A percentile compares a stretch with the other conserved stretches of the same genome.
phyloP scores from a whole-genome alignment of 1,140 invertebrate species.

The Leptonema lineaticorne region DNA sequence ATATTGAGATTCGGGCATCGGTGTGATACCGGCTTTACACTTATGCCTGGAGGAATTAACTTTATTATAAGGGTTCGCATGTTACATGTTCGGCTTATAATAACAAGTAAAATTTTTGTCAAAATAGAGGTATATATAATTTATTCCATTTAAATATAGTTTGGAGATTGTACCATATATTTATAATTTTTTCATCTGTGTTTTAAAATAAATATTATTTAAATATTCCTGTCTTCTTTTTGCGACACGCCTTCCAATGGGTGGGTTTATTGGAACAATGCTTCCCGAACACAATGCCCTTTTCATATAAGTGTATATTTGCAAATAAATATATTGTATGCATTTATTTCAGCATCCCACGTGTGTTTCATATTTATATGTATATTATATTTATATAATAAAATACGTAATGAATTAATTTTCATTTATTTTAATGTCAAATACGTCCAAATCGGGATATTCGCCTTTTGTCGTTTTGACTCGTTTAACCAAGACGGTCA shows the following conservation, averaged over 20 bases:
- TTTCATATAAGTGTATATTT: not conserved
- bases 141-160: too few species aligned
- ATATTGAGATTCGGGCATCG: too few species aligned
- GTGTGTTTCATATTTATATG: too few species aligned
- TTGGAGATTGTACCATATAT: not conserved
- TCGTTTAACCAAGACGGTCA: not conserved
- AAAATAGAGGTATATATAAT: too few species aligned
- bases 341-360: not conserved
- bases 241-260: not conserved
- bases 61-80: too few species aligned
- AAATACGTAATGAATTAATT: too few species aligned
- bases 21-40: too few species aligned
- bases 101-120: too few species aligned
- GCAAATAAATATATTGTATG: not conserved
- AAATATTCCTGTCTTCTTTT: not conserved
- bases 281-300: not conserved
- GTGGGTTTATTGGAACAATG: slow-evolving; percentile 4
- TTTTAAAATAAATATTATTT: not conserved
- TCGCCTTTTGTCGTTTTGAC: too few species aligned
- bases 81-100: too few species aligned
- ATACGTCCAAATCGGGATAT: not conserved
- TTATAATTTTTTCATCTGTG: not conserved
- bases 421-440: not conserved
- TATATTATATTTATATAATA: too few species aligned
- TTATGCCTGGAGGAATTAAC: too few species aligned